Evolutionary conservation across 2,113 vertebrate genomes (phyloP).

Genomic region (Edolisoma coerulescens): DNA sequence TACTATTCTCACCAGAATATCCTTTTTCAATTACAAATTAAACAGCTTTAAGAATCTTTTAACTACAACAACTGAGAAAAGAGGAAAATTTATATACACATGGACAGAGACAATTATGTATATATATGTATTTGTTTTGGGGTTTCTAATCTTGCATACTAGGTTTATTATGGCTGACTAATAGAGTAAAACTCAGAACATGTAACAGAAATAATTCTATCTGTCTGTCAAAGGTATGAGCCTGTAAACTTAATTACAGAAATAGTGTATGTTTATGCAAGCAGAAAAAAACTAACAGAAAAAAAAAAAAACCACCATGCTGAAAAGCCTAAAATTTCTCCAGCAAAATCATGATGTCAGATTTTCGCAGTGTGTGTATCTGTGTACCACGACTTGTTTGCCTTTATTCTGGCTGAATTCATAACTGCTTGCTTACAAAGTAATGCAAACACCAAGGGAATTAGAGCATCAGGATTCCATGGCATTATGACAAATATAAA

Average conservation of each 20-base stretch:
- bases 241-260: background rate
- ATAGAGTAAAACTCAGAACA: background rate
- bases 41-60: background rate
- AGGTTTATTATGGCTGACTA: background rate
- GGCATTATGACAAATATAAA: background rate
- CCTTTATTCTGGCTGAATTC: background rate
- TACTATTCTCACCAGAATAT: background rate
- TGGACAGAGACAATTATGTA: background rate
- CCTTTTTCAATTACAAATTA: background rate
- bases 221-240: background rate
- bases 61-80: background rate
- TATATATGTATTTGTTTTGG: background rate
- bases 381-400: rapidly evolving
- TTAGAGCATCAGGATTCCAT: background rate
- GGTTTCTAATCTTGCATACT: background rate
- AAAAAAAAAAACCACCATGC: background rate
- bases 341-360: background rate
- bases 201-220: background rate
- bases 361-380: background rate
- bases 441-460: background rate
- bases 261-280: background rate
- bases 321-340: background rate
- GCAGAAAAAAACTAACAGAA: background rate
- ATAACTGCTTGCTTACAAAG: background rate
- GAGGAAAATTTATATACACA: background rate